phyloP scores from a whole-genome alignment of 2,113 vertebrate species.

The Carettochelys insculpta region DNA sequence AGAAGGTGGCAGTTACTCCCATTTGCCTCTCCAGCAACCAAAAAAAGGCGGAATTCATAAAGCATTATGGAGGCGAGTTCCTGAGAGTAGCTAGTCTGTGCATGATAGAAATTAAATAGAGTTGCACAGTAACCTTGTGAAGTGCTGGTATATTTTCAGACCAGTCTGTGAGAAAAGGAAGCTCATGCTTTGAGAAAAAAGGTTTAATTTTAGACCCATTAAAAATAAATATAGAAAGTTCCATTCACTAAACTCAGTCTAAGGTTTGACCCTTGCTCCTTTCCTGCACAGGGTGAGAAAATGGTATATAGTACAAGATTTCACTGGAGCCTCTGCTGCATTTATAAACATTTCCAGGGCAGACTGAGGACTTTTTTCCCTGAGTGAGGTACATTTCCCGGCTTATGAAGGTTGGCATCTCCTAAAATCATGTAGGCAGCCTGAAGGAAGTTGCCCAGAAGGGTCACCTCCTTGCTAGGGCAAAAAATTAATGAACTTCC shows the following conservation, averaged over 20 bases:
- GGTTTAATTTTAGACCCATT: background rate
- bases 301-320: background rate
- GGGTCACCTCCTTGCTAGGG: background rate
- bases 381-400: background rate
- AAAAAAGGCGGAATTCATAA: background rate
- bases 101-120: background rate
- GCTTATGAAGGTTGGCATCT: conserved; percentile 4
- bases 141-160: background rate
- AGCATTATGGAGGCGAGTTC: background rate
- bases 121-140: background rate
- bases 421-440: background rate
- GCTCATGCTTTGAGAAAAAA: background rate
- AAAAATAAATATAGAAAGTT: background rate
- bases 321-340: background rate
- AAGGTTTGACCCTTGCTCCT: background rate
- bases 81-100: background rate
- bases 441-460: background rate
- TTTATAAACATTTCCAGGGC: background rate
- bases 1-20: background rate
- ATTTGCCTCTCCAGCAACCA: background rate
- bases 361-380: background rate
- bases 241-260: background rate
- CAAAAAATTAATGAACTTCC: background rate
- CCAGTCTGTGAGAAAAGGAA: background rate
- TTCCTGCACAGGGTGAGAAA: background rate